Conservation (phyloP, 2,113 vertebrate species). For the Syngnathus floridae region DNA sequence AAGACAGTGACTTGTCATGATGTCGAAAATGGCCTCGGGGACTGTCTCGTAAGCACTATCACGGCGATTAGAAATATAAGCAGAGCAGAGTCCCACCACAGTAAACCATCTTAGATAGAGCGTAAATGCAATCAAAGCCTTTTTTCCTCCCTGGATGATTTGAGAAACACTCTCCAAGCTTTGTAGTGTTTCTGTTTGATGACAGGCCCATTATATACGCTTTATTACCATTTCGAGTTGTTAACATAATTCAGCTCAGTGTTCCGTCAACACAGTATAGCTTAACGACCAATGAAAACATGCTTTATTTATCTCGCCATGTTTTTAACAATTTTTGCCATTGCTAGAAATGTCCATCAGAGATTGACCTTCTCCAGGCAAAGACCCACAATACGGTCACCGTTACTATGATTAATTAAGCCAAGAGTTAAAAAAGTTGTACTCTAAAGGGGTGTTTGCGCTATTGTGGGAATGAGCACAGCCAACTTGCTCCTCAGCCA, state of each 20-base stretch:
- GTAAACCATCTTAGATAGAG: constrained; percentile 7
- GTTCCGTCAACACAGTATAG: background rate
- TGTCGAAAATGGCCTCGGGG: constrained; percentile 2
- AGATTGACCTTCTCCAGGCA: background rate
- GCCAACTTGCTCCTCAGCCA: no score
- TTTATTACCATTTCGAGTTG: background rate
- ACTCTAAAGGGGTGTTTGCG: background rate
- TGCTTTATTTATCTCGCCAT: background rate
- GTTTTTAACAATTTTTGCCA: background rate
- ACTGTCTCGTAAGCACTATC: constrained; percentile 5
- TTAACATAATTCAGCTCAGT: background rate
- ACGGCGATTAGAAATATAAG: constrained; percentile 5
- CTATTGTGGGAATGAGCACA: no score
- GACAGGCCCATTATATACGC: background rate
- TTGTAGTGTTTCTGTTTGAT: background rate
- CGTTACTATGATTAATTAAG: background rate
- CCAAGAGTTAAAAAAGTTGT: background rate
- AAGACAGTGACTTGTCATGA: constrained; percentile 15
- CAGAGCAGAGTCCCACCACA: constrained; percentile 10
- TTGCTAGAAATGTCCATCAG: background rate
- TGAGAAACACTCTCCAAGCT: background rate
- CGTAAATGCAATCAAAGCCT: background rate
- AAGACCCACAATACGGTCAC: background rate
- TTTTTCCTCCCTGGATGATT: background rate
- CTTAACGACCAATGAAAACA: background rate